phyloP scores from a whole-genome alignment of 2,113 vertebrate genomes.

The Megaceryle maxima region DNA sequence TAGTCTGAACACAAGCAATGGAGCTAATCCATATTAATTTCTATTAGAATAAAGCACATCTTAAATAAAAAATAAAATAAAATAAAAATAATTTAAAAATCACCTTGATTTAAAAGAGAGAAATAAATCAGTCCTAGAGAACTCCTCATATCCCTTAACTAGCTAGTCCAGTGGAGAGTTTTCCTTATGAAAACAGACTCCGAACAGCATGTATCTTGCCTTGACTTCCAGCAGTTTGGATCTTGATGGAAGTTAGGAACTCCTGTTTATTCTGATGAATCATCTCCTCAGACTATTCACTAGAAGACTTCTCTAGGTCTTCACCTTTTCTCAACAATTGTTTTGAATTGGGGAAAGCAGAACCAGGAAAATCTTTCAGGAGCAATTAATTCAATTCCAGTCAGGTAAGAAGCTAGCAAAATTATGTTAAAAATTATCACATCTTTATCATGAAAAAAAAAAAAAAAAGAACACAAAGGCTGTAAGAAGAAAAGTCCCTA shows the following conservation, averaged over 20 bases:
- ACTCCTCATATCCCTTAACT: not conserved
- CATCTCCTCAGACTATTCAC: not conserved
- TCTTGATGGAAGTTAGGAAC: not conserved
- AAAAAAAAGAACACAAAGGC: not conserved
- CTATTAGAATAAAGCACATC: not conserved
- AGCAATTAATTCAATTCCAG: not conserved
- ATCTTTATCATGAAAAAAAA: not conserved
- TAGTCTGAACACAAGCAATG: not conserved
- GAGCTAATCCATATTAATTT: not conserved
- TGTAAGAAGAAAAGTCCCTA: not conserved
- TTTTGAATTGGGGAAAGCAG: not conserved
- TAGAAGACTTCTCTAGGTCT: not conserved
- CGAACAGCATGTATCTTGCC: not conserved
- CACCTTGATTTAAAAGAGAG: not conserved
- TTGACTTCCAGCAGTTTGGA: not conserved
- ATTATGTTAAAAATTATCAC: not conserved
- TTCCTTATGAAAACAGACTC: not conserved
- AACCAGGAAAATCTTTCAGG: not conserved
- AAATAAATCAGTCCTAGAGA: not conserved
- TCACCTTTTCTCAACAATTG: not conserved
- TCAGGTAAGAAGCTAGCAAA: not conserved
- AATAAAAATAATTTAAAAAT: not conserved
- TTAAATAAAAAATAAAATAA: not conserved
- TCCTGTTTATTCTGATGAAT: not conserved
- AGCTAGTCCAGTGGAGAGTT: not conserved